These are phyloP conservation scores for Hypotaenidia philippensis DNA, from an alignment of 2,797 vertebrate genomes.

Conservation along the genomic window DNA sequence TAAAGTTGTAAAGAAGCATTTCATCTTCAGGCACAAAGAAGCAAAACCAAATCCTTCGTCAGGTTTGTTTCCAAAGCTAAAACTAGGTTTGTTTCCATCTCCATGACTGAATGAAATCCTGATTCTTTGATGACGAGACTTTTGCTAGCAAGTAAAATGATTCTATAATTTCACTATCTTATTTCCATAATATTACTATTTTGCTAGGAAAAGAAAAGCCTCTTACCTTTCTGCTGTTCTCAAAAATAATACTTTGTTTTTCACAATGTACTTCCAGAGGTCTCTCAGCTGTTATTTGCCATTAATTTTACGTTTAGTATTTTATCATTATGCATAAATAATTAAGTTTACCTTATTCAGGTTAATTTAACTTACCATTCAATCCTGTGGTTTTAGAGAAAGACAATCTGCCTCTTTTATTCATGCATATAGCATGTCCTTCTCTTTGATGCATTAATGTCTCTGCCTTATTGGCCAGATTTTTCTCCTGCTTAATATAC, in stretches of 20 bases:
- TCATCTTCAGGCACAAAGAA: constrained; percentile 36
- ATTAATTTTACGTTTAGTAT: constrained; percentile 1
- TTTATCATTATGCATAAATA: background rate
- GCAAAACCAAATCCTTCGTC: background rate
- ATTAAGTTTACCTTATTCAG: background rate
- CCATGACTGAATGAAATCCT: background rate
- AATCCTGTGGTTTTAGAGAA: constrained; percentile 18
- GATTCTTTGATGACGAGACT: constrained; percentile 8
- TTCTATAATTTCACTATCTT: constrained; percentile 9
- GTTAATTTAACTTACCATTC: constrained; percentile 69
- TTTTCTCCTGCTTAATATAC: constrained; percentile 57
- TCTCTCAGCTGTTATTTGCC: background rate
- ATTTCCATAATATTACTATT: constrained; percentile 8
- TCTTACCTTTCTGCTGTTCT: constrained; percentile 71
- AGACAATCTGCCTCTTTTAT: constrained; percentile 20
- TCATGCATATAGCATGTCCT: background rate
- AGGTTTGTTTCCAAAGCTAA: background rate
- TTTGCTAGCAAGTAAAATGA: constrained; percentile 10
- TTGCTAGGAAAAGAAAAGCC: constrained; percentile 6
- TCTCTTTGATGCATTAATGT: constrained; percentile 26
- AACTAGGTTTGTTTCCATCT: constrained; percentile 15
- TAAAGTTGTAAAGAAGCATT: background rate
- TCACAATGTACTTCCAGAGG: constrained; percentile 9
- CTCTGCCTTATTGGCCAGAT: constrained; percentile 67
- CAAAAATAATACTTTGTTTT: constrained; percentile 36